Base-by-base conservation (phyloP, 2,113 vertebrate species). In the Camelus dromedarius region DNA sequence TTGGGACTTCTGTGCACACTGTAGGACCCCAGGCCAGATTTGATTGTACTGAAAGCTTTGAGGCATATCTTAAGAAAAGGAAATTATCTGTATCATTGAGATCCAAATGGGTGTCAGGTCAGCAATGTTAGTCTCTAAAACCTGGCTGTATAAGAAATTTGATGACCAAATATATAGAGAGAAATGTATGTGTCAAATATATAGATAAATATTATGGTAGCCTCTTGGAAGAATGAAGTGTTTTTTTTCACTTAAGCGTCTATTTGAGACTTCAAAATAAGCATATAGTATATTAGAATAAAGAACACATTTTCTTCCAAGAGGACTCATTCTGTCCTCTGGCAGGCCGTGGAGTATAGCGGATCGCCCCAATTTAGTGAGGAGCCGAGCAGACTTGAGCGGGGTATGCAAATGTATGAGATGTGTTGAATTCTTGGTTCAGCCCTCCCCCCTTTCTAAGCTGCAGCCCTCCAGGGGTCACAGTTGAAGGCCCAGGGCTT, bases 221-320 rank as follows among this genome's bases (percentile, higher is more conserved):
- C 26, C 64, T 92, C 80, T 50, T 89, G 20, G 46, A 76, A 70
- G 52, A 89, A 46, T 92, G 56, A 95, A 93, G n/a, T 85, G 67
- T 75, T 85, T 94, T 6, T 6, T 97, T 14, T 93, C 70, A 87
- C 5, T 9, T 54, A 88, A 80, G 12, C 42, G 30, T 73, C 48
- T 80, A 14, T 77, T 67, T 67, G 70, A 95, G 38, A 72, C 13
- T 86, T 92, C 46, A 84, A 54, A 83, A 87, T 88, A 85, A 81
- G 58, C 84, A 75, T 60, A 70, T 19, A 35, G 14, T 38, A 13
- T 35, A 35, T 62, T n/a, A 89, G 83, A 66, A 72, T 72, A 73
- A 94, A 30, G 38, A 77, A 60, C 46, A 79, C 13, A 46, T 67
- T 79, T 42, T 90, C 16, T 90, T 60, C 30, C 13, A 16, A 80